Evolutionary conservation across 2,113 vertebrate species (phyloP).

Genomic region (Rhodinocichla rosea): DNA sequence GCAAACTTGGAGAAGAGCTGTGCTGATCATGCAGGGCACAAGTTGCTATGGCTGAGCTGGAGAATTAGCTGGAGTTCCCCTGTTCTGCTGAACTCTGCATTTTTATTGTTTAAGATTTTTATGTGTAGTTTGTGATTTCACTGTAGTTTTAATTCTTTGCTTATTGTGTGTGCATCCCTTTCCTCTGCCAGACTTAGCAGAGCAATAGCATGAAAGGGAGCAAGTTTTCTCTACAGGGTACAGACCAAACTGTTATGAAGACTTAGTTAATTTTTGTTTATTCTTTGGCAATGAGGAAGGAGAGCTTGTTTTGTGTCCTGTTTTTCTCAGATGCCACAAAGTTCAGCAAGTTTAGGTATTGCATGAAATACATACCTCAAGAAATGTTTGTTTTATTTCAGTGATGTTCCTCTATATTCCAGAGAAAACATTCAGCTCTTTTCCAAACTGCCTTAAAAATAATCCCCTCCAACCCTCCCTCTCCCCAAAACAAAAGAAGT

Average conservation of each 20-base stretch:
- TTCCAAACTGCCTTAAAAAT: constrained; percentile 9
- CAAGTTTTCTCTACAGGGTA: not conserved
- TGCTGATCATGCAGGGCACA: not conserved
- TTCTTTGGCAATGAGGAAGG: not conserved
- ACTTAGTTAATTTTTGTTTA: not conserved
- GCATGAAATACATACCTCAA: not conserved
- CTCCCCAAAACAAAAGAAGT: constrained; percentile 11
- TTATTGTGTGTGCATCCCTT: not conserved
- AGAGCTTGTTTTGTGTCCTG: not conserved
- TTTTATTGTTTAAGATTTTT: not conserved
- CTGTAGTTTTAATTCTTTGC: not conserved
- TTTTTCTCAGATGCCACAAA: not conserved
- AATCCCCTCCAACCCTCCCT: not conserved
- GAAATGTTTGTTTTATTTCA: not conserved
- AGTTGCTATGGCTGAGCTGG: not conserved
- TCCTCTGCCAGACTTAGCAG: not conserved
- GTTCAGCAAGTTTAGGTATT: not conserved
- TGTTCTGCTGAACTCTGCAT: not conserved
- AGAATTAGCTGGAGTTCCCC: not conserved
- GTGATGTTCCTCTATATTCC: not conserved
- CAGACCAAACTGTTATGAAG: not conserved
- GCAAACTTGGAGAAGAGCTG: not conserved
- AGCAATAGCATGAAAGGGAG: not conserved
- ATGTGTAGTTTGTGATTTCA: not conserved
- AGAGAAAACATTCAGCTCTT: constrained; percentile 12